phyloP scores from a whole-genome alignment of 2,113 vertebrate species.

The Ariopsis seemanni region DNA sequence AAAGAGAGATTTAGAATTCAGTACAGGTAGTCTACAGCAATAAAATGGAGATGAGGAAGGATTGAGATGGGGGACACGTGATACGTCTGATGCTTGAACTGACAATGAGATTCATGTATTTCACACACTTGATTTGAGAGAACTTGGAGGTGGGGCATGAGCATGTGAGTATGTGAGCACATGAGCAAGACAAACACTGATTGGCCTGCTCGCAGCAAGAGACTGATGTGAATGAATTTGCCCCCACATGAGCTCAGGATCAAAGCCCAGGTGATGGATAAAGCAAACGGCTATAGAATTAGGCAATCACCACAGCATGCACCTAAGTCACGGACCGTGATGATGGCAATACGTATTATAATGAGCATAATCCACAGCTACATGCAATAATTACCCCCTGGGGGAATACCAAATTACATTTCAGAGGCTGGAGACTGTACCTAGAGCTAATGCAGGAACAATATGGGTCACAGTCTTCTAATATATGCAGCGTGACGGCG shows the following conservation, averaged over 20 bases:
- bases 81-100: not conserved
- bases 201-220: not conserved
- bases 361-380: slow-evolving; percentile 59
- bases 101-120: slow-evolving; percentile 26
- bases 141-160: not conserved
- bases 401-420: slow-evolving; percentile 59
- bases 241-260: slow-evolving; percentile 42
- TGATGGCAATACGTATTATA: slow-evolving; percentile 58
- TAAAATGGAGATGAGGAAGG: slow-evolving; percentile 44
- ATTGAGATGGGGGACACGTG: slow-evolving; percentile 3
- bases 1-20: slow-evolving; percentile 75
- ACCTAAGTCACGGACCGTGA: slow-evolving; percentile 51
- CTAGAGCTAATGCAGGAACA: slow-evolving; percentile 68
- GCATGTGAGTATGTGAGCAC: not conserved
- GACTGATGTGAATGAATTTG: slow-evolving; percentile 19
- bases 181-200: slow-evolving; percentile 9
- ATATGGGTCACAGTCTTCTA: slow-evolving; percentile 62
- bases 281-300: slow-evolving; percentile 60
- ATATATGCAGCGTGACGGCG: slow-evolving; percentile 65
- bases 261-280: slow-evolving; percentile 57
- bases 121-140: not conserved
- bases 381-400: slow-evolving; percentile 55
- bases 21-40: slow-evolving; percentile 48
- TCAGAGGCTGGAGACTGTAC: slow-evolving; percentile 55
- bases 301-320: slow-evolving; percentile 53